Evolutionary conservation across 1,140 invertebrate species (phyloP).

Genomic region (Lordiphosa collinella): DNA sequence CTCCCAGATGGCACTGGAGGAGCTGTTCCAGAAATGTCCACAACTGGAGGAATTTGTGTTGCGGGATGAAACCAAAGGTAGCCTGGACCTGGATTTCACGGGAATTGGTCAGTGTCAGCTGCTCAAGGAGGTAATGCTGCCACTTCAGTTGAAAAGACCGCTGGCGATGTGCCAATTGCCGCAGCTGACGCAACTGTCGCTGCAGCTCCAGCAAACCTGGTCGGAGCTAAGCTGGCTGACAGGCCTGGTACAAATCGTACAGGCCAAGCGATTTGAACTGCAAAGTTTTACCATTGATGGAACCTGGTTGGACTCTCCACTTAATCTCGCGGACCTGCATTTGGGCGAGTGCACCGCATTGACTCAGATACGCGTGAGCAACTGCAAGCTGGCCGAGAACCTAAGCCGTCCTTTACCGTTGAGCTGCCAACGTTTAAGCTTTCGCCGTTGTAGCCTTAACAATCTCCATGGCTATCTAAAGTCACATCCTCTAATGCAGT

Average conservation of each 20-base stretch:
- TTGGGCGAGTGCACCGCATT: slow-evolving; percentile 38
- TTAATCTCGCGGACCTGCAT: slow-evolving; percentile 21
- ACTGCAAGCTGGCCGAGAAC: slow-evolving; percentile 18
- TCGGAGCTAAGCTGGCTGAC: slow-evolving; percentile 28
- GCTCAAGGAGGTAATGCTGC: slow-evolving; percentile 22
- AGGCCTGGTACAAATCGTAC: slow-evolving; percentile 19
- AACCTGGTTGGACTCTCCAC: slow-evolving; percentile 15
- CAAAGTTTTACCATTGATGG: slow-evolving; percentile 32
- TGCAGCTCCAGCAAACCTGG: slow-evolving; percentile 29
- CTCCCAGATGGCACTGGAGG: slow-evolving; percentile 4
- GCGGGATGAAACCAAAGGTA: neutral
- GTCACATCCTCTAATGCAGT: slow-evolving; percentile 2
- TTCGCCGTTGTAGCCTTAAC: slow-evolving; percentile 20
- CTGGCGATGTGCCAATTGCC: slow-evolving; percentile 6
- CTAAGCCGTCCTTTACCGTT: slow-evolving; percentile 14
- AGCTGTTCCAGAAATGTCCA: slow-evolving; percentile 23
- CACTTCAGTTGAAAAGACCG: slow-evolving; percentile 16
- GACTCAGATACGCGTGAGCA: slow-evolving; percentile 28
- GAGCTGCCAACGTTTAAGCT: slow-evolving; percentile 17
- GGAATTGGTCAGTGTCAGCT: slow-evolving; percentile 11
- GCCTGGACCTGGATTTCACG: slow-evolving; percentile 6
- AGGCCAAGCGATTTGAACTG: slow-evolving; percentile 23
- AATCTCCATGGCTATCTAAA: neutral
- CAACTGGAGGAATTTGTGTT: slow-evolving; percentile 17
- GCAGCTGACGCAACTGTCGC: slow-evolving; percentile 24